These are phyloP conservation scores for Enteromius treurensis DNA, from an alignment of 2,797 vertebrate genomes.

Conservation along the genomic window DNA sequence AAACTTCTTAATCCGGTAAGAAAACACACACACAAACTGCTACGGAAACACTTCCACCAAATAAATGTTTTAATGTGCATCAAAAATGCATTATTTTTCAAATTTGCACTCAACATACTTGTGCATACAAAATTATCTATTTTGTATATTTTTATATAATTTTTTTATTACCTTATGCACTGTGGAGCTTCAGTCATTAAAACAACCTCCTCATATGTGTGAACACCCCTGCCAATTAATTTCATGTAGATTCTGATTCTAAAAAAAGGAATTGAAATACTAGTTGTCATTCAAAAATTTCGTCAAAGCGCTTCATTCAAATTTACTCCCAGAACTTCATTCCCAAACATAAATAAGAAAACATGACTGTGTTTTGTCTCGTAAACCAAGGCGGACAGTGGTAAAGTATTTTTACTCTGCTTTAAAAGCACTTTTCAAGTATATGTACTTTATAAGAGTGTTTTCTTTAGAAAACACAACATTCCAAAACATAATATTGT, in stretches of 20 bases:
- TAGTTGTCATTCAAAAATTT: too few relatives aligned
- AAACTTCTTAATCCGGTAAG: neutral
- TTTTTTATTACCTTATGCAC: neutral
- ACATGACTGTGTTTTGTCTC: neutral
- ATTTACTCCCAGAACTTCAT: too few relatives aligned
- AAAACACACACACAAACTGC: neutral
- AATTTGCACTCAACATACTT: neutral
- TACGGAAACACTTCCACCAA: neutral
- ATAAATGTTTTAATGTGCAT: neutral
- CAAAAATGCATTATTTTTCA: neutral
- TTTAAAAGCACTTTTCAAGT: neutral
- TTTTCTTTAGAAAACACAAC: neutral
- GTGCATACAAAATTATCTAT: neutral
- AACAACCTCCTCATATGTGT: neutral
- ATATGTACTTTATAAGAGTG: neutral
- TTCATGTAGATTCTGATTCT: too few relatives aligned
- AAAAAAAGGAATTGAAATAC: too few relatives aligned
- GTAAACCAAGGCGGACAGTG: neutral
- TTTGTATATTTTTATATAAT: neutral
- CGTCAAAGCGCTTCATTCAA: neutral
- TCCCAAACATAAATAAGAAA: neutral
- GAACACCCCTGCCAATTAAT: too few relatives aligned
- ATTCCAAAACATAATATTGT: neutral
- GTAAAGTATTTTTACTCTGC: neutral
- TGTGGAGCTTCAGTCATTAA: neutral